Evolutionary conservation across 2,113 vertebrate genomes (phyloP), one percentile per base, ranked within the genome.

Genomic region (Brachyhypopomus occidentalis): DNA sequence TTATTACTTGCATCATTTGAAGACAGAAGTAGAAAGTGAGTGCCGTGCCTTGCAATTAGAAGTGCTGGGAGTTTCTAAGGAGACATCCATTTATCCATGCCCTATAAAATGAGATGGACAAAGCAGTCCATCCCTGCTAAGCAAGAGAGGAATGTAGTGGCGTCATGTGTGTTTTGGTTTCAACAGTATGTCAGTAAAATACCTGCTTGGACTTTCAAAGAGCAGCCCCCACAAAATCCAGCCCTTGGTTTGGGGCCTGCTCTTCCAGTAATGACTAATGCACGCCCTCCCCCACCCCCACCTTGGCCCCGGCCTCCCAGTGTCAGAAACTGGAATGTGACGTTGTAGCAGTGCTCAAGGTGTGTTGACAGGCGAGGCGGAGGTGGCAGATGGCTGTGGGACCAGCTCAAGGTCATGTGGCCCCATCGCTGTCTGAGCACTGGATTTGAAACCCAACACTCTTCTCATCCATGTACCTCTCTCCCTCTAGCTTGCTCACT

Each of bases 381-480:
- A 91, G 87, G 86, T 89, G 92, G 92, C 93, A 94, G 92, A 94
- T 94, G 93, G 92, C 91, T 89, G 87, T 67, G 52, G 89, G 90
- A 93, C 92, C 89, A 87, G 90, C 91, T 90, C 93, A 94, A 94
- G 93, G 93, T 94, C 93, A 93, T 92, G 89, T 91, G 91, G 90
- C 90, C 82, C 56, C 84, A 80, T 87, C 86, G 83, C 86, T 89
- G 90, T 91, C 84, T 84, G 84, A 90, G 87, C 81, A 16, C 89
- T 89, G 88, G 86, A 89, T 92, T 91, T 92, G 89, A 92, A 93
- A 94, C 87, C 89, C 84, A 88, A 90, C 86, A 84, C 89, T 87
- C 88, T 85, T 78, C 59, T 38, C 60, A 64, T 72, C 73, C 60
- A 27, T 30, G 56, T 74, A 56, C 62, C 34, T 67, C 58, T 77